Percentiles rank a stretch among this genome's conserved stretches.
These are phyloP conservation scores for Agrilus biguttatus DNA, from an alignment of 2,888 invertebrate genomes.

Conservation along the genomic window DNA sequence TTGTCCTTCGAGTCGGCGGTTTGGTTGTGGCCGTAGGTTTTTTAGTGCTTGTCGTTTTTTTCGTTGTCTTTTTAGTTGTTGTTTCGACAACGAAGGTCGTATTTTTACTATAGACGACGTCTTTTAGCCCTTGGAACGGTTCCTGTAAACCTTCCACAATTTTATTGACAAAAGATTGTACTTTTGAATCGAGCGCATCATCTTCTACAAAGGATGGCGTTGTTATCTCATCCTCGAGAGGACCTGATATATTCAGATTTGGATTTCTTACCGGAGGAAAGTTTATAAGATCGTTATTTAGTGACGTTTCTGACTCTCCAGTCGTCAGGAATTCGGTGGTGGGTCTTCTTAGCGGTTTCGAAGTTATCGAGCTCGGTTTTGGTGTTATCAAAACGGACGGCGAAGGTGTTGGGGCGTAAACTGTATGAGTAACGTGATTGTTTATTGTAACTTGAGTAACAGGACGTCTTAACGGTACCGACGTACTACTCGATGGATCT, in stretches of 20 bases:
- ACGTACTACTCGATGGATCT: constrained; percentile 1
- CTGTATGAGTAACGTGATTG: constrained; percentile 44
- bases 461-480: constrained; percentile 30
- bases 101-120: constrained; percentile 50
- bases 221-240: constrained; percentile 50
- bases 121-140: constrained; percentile 67
- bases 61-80: constrained; percentile 25
- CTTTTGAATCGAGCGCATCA: constrained; percentile 59
- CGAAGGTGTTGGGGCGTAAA: constrained; percentile 38
- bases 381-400: constrained; percentile 55
- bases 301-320: constrained; percentile 42
- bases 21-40: constrained; percentile 21
- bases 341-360: constrained; percentile 16
- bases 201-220: constrained; percentile 68
- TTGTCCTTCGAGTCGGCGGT: constrained; percentile 22
- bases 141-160: constrained; percentile 72
- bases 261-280: constrained; percentile 80
- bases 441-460: constrained; percentile 41
- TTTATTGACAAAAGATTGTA: constrained; percentile 69
- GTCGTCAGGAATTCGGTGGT: constrained; percentile 16
- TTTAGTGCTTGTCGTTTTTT: constrained; percentile 21
- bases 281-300: constrained; percentile 51
- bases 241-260: constrained; percentile 56
- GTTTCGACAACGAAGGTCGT: constrained; percentile 16
- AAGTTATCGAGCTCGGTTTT: constrained; percentile 38